A percentile compares a stretch with the other conserved stretches of the same genome.
Evolutionary conservation across 2,888 invertebrate species (phyloP).

Genomic region (Stenolophus ochropezus): DNA sequence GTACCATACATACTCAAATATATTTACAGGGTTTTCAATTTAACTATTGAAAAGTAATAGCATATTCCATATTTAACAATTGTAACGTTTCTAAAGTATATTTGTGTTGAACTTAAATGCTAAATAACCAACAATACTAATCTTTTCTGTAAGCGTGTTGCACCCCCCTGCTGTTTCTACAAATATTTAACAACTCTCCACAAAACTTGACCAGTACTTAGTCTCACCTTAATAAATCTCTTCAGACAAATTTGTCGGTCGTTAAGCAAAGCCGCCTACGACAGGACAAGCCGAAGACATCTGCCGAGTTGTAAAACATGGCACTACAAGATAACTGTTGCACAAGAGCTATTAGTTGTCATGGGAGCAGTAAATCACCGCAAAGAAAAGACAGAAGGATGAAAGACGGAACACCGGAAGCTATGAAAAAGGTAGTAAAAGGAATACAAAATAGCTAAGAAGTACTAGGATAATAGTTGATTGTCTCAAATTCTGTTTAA

Average conservation of each 20-base stretch:
- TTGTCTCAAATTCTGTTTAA: no score
- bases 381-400: neutral
- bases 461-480: conserved; percentile 58
- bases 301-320: conserved; percentile 39
- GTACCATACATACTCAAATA: neutral
- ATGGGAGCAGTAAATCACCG: conserved; percentile 16
- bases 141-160: neutral
- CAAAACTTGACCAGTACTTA: conserved; percentile 34
- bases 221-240: conserved; percentile 24
- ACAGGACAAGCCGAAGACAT: conserved; percentile 18
- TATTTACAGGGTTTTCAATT: neutral
- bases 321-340: conserved; percentile 19
- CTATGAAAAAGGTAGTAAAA: no score
- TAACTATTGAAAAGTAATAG: no score
- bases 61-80: no score
- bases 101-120: no score
- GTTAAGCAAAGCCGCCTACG: neutral
- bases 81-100: no score
- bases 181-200: conserved; percentile 41
- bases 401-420: conserved; percentile 1
- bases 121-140: neutral
- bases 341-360: neutral
- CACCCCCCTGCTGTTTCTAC: neutral
- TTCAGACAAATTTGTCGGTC: conserved; percentile 27
- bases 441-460: no score